Evolutionary conservation across 1,140 invertebrate genomes (phyloP), one percentile per base, ranked within the genome.

Genomic region (Tenebrio molitor): DNA sequence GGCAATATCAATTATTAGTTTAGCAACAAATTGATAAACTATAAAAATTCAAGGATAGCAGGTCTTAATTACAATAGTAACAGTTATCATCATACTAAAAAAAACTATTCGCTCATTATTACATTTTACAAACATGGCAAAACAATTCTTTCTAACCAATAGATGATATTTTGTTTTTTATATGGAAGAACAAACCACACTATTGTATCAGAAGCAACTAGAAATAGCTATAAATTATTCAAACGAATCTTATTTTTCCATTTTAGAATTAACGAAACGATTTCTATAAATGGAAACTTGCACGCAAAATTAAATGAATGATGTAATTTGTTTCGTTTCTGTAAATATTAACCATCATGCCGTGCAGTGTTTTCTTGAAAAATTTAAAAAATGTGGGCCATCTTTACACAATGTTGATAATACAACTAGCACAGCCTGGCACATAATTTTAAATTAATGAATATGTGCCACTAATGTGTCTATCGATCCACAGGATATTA

Each of bases 281-380:
- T 16, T 58, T 34, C 1, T 29, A 58, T 58, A 58, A 58, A 58
- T 29, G 50, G 50, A 21, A 29, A 58, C 12, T 29, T 29, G 50
- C 50, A 58, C 50, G 50, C 50, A 33, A 50, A 50, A 50, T 50
- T 21, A 50, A 50, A 23, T 50, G 44, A 50, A n/a, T 33, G 50
- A 58, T 58, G 50, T 58, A 58, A 58, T 29, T 21, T 2, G 44
- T 10, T 8, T 19, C 19, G 19, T n/a, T 25, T 58, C 50, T 58
- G 21, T 16, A 58, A 58, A 58, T 29, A 58, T 7, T 50, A 58
- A 19, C 15, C 1, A 29, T 58, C 7, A 29, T 29, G 50, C 15
- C 50, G 50, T 50, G 44, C 10, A n/a, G 15, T 8, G 12, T 25
- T 58, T 58, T 58, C 12, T 29, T 58, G 19, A 58, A 29, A 58